Evolutionary conservation across 2,888 invertebrate species (phyloP), one percentile per base, ranked within the genome.

Genomic region (Lasioglossum lativentre): DNA sequence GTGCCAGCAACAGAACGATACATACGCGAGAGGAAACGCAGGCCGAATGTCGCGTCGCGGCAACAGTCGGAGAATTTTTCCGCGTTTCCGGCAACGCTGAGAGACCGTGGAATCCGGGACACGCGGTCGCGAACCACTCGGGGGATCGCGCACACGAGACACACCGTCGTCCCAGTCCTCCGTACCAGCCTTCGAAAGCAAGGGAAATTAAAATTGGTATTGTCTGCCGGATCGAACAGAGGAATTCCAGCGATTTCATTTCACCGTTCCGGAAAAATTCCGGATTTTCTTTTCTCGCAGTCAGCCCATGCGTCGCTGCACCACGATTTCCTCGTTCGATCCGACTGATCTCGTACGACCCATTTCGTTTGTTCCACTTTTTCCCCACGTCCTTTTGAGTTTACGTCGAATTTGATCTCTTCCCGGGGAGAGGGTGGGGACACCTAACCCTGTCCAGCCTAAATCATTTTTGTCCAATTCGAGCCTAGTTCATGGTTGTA

Each of bases 141-240:
- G 66, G 52, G 66, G 10, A 66, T 34, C 66, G 66, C 66, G 66
- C 34, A 23, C 34, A 38, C 23, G 45, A n/a, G n/a, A 8, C 34
- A 2, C 38, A 0, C 1, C 52, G 40, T 40, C 34, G 52, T n/a
- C 23, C 23, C 52, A n/a, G 23, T 23, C n/a, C 52, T 52, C 52
- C 23, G 8, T 16, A 2, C 16, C 27, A 72, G 19, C 63, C 71
- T 42, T 30, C 63, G 52, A 27, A 77, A n/a, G 38, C 52, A 63
- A 23, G 68, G 66, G 82, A 52, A 78, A 82, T 82, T 82, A 82
- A 82, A 82, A 82, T 82, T 79, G 72, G 72, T 68, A 79, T 66
- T 52, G 79, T 72, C 66, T 45, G 52, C 70, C 23, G 45, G 52
- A 14, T 42, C 52, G 27, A 19, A 27, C 30, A 16, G 16, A 38